phyloP scores from a whole-genome alignment of 2,888 invertebrate species.

The Netelia melanura region DNA sequence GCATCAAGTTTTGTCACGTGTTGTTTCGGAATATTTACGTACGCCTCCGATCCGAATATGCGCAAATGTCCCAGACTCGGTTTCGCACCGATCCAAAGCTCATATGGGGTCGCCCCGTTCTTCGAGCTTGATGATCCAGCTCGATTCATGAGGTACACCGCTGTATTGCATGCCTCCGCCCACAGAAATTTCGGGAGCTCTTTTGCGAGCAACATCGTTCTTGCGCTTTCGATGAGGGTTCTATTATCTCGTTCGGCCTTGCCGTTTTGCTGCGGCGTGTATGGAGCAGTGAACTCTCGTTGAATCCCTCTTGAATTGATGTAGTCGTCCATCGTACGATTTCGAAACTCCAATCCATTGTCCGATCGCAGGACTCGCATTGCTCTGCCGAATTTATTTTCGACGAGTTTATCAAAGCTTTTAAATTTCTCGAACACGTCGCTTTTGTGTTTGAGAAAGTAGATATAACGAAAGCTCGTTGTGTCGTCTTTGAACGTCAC shows the following conservation, averaged over 20 bases:
- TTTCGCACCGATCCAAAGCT: too few species aligned
- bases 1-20: too few species aligned
- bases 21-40: too few species aligned
- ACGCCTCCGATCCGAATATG: too few species aligned
- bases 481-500: conserved; percentile 66
- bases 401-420: conserved; percentile 9
- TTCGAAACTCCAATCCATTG: conserved; percentile 57
- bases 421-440: conserved; percentile 46
- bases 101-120: too few species aligned
- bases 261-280: conserved; percentile 67
- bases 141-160: too few species aligned
- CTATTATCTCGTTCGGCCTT: conserved; percentile 55
- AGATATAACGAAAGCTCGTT: conserved; percentile 48
- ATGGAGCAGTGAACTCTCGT: conserved; percentile 63
- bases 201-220: conserved; percentile 59
- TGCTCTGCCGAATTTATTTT: background rate
- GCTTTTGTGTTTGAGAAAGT: conserved; percentile 36
- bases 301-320: background rate
- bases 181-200: conserved; percentile 58
- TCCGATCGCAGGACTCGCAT: conserved; percentile 36
- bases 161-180: too few species aligned
- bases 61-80: too few species aligned
- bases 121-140: too few species aligned
- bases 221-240: conserved; percentile 63
- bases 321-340: conserved; percentile 30